A percentile compares a stretch with the other conserved stretches of the same genome.
Conservation (phyloP, 2,797 vertebrate species). For the Varecia variegata region DNA sequence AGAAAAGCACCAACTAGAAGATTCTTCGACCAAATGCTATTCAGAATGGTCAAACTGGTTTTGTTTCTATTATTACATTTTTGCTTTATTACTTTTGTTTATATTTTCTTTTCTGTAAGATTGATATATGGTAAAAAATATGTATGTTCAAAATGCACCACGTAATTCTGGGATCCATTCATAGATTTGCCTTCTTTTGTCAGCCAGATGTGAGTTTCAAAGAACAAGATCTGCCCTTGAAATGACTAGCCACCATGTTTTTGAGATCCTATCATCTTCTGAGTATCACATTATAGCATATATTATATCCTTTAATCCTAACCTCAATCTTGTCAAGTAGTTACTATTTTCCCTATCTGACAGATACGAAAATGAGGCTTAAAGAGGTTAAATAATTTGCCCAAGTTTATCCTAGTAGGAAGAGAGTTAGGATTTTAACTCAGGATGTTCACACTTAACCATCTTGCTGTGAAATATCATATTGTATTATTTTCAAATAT, state of each 20-base stretch:
- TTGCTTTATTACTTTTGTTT: neutral
- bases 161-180: neutral
- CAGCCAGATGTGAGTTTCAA: neutral
- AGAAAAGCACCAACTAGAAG: neutral
- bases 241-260: neutral
- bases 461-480: neutral
- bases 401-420: neutral
- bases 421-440: neutral
- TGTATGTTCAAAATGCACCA: neutral
- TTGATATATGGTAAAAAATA: neutral
- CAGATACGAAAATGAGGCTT: neutral
- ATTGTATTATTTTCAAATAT: neutral
- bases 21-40: neutral
- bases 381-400: neutral
- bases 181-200: neutral
- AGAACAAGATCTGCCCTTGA: neutral
- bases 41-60: neutral
- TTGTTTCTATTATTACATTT: neutral
- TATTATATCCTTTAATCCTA: neutral
- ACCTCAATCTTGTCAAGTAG: neutral
- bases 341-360: neutral
- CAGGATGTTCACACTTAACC: neutral
- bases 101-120: neutral
- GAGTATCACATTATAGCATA: neutral
- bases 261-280: neutral